Conservation (phyloP, 2,797 vertebrate genomes). For the Simalia tracyae region DNA sequence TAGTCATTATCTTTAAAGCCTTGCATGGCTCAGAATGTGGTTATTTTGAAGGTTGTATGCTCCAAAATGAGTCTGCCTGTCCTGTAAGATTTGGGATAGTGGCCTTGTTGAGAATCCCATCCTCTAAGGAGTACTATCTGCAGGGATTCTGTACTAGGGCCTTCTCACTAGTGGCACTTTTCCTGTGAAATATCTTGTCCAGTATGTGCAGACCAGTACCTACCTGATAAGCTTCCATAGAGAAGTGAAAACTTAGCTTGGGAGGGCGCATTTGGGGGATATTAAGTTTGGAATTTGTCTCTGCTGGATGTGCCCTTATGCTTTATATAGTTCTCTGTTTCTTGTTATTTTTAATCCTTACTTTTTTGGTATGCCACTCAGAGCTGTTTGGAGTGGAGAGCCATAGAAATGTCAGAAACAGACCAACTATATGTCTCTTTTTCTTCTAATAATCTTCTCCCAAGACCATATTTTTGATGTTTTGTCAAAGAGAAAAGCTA, state of each 20-base stretch:
- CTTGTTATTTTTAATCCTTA: not conserved
- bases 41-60: not conserved
- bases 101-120: not conserved
- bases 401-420: not conserved
- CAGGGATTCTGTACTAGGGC: not conserved
- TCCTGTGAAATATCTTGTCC: not conserved
- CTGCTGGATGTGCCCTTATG: not conserved
- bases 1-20: no score
- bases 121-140: not conserved
- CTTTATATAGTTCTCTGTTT: not conserved
- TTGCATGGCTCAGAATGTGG: no score
- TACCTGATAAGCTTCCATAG: not conserved
- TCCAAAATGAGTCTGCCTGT: not conserved
- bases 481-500: not conserved
- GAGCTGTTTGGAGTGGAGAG: not conserved
- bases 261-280: not conserved
- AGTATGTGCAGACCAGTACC: not conserved
- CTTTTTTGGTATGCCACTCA: not conserved
- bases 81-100: not conserved
- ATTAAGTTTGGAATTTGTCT: not conserved
- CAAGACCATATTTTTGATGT: not conserved
- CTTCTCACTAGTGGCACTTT: not conserved
- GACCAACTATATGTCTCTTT: not conserved
- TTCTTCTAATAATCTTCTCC: constrained; percentile 1
- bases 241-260: not conserved